Evolutionary conservation across 1,140 invertebrate genomes (phyloP).

Genomic region (Coboldia fuscipes): DNA sequence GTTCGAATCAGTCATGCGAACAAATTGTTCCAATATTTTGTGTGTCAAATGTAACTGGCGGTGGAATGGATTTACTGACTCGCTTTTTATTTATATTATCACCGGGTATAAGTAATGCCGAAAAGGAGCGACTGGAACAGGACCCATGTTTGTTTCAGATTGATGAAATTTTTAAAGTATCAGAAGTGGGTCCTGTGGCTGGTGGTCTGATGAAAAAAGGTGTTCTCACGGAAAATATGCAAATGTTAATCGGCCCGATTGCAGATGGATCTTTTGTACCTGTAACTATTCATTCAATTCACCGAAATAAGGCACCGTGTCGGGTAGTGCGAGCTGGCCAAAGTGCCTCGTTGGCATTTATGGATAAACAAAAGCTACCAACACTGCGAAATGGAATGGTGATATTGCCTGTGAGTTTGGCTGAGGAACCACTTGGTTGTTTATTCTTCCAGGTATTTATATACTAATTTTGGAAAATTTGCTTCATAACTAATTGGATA

Average conservation of each 20-base stretch:
- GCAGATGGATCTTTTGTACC: constrained; percentile 61
- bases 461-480: neutral
- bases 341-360: constrained; percentile 70
- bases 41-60: constrained; percentile 86
- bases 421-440: constrained; percentile 36
- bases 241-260: constrained; percentile 44
- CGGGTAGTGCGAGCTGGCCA: constrained; percentile 72
- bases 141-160: constrained; percentile 74
- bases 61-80: constrained; percentile 57
- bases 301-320: constrained; percentile 78
- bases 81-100: constrained; percentile 56
- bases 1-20: constrained; percentile 32
- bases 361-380: constrained; percentile 26
- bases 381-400: constrained; percentile 69
- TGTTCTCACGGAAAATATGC: constrained; percentile 53
- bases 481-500: no score
- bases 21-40: constrained; percentile 72
- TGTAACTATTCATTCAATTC: constrained; percentile 62
- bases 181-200: constrained; percentile 59
- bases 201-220: constrained; percentile 74
- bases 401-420: constrained; percentile 29
- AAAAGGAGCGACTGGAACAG: constrained; percentile 49
- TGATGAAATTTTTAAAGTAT: constrained; percentile 77
- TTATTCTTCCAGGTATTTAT: constrained; percentile 62
- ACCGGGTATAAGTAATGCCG: constrained; percentile 40